Conservation (phyloP, 1,140 invertebrate genomes). For the Chironomus tepperi region DNA sequence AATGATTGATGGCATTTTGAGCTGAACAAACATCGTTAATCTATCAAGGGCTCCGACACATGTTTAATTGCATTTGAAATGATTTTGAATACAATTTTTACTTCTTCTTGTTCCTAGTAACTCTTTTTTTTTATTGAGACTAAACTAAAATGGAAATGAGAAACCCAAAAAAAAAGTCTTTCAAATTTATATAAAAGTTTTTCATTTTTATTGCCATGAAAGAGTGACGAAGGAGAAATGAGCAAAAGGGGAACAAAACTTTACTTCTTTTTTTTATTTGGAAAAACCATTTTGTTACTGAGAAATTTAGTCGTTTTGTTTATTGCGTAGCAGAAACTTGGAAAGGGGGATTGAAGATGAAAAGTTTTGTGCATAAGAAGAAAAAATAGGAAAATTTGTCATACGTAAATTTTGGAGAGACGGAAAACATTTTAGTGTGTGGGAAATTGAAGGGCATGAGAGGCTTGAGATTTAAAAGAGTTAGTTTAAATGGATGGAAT, state of each 20-base stretch:
- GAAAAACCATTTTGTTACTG: background rate
- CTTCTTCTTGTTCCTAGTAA: background rate
- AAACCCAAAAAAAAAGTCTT: too few relatives aligned
- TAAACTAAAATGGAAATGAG: background rate
- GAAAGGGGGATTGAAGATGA: background rate
- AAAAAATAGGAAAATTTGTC: background rate
- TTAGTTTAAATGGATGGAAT: too few relatives aligned
- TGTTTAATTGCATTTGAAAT: slow-evolving; percentile 20
- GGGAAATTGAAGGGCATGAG: too few relatives aligned
- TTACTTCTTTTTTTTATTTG: background rate
- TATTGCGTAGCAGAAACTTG: background rate
- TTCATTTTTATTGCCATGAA: background rate
- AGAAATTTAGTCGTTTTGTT: slow-evolving; percentile 14
- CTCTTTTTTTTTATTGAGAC: background rate
- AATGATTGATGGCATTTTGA: slow-evolving; percentile 5
- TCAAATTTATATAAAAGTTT: background rate
- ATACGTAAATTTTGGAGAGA: background rate
- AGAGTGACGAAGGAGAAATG: background rate
- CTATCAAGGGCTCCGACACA: slow-evolving; percentile 17
- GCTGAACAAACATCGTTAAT: slow-evolving; percentile 18
- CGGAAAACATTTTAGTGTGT: too few relatives aligned
- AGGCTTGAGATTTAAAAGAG: too few relatives aligned
- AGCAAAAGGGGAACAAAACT: background rate
- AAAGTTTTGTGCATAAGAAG: background rate
- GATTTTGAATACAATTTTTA: background rate